Conservation (phyloP, 2,113 vertebrate genomes). For the Sebastes schlegelii region DNA sequence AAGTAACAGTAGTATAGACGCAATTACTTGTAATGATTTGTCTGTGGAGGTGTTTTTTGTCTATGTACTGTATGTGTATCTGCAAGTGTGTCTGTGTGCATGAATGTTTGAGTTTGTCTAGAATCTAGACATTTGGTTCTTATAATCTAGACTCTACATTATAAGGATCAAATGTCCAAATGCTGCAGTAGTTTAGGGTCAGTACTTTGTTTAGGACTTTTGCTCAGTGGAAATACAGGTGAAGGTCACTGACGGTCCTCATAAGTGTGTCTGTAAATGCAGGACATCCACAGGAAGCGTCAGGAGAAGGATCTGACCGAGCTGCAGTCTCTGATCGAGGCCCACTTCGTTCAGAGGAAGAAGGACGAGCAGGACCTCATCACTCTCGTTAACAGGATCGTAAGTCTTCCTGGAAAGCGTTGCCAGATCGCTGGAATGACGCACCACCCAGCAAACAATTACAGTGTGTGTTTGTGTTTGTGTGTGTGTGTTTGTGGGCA, state of each 20-base stretch:
- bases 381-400: constrained; percentile 90
- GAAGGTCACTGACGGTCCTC: neutral
- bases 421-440: constrained; percentile 32
- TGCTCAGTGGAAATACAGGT: neutral
- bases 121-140: neutral
- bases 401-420: constrained; percentile 75
- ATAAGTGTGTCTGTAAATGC: constrained; percentile 5
- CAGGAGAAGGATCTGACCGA: constrained; percentile 93
- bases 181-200: neutral
- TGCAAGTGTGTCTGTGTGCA: neutral
- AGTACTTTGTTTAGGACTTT: neutral
- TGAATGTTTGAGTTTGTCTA: neutral
- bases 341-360: constrained; percentile 93
- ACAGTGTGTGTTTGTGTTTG: constrained; percentile 23
- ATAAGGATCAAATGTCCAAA: neutral
- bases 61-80: neutral
- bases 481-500: constrained; percentile 27
- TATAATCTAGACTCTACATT: neutral
- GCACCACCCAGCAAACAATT: constrained; percentile 41
- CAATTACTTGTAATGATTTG: neutral
- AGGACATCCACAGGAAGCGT: constrained; percentile 94
- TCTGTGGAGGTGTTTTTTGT: neutral
- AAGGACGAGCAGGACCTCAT: constrained; percentile 92
- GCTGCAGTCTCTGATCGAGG: constrained; percentile 92
- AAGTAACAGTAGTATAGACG: neutral